These are phyloP conservation scores for Brachionichthys hirsutus DNA, from an alignment of 2,113 vertebrate genomes.

Conservation along the genomic window DNA sequence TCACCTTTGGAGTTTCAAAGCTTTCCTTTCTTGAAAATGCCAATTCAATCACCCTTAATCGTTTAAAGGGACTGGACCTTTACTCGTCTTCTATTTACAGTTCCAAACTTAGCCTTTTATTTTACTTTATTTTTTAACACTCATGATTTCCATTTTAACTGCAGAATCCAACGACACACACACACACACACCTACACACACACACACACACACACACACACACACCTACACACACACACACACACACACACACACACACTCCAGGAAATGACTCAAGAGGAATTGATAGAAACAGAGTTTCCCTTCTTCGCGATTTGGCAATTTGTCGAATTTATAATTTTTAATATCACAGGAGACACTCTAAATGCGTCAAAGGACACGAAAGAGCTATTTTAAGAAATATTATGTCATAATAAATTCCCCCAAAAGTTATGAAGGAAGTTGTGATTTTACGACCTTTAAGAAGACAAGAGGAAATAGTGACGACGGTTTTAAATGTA, in stretches of 20 bases:
- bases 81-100: neutral
- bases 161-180: neutral
- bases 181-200: too few relatives aligned
- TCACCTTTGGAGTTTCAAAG: too few relatives aligned
- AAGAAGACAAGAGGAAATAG: too few relatives aligned
- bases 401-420: slow-evolving; percentile 20
- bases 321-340: slow-evolving; percentile 32
- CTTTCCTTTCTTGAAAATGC: too few relatives aligned
- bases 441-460: too few relatives aligned
- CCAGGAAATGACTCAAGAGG: too few relatives aligned
- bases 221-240: too few relatives aligned
- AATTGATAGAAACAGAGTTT: neutral
- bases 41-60: too few relatives aligned
- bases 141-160: neutral
- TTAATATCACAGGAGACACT: neutral
- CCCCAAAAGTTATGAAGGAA: neutral
- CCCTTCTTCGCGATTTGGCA: slow-evolving; percentile 11
- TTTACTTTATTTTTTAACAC: neutral
- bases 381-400: slow-evolving; percentile 17
- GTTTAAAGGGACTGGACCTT: too few relatives aligned
- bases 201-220: too few relatives aligned
- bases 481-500: too few relatives aligned
- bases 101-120: neutral
- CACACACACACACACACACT: too few relatives aligned
- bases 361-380: slow-evolving; percentile 20